phyloP scores from a whole-genome alignment of 1,140 invertebrate genomes.

The Dendrolimus punctatus region DNA sequence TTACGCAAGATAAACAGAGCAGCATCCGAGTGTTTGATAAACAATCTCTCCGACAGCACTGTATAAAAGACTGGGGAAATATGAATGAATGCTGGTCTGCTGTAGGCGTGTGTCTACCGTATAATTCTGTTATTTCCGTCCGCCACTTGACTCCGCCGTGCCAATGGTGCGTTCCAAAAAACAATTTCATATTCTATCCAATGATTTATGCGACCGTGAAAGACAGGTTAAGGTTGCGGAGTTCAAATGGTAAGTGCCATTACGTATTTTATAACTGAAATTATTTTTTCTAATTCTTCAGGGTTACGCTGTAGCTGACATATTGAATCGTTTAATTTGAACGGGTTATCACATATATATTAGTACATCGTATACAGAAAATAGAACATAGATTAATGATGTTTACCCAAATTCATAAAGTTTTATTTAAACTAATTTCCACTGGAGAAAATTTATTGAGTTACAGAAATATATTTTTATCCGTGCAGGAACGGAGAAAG shows the following conservation, averaged over 20 bases:
- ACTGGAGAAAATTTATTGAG: too few relatives aligned
- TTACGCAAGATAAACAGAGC: constrained; percentile 49
- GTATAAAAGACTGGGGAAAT: constrained; percentile 22
- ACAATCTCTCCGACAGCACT: constrained; percentile 13
- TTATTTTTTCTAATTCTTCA: too few relatives aligned
- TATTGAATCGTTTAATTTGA: too few relatives aligned
- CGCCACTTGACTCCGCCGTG: constrained; percentile 49
- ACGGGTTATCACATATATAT: too few relatives aligned
- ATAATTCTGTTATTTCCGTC: constrained; percentile 60
- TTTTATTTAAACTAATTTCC: too few relatives aligned
- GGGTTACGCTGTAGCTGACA: too few relatives aligned
- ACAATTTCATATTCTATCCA: constrained; percentile 43
- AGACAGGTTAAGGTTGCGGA: constrained; percentile 3
- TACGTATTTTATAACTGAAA: too few relatives aligned
- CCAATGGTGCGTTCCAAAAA: constrained; percentile 50
- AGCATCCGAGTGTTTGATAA: constrained; percentile 30
- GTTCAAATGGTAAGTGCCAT: background rate
- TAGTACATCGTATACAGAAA: too few relatives aligned
- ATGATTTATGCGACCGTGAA: constrained; percentile 42
- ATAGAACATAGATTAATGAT: too few relatives aligned
- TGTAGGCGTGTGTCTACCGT: constrained; percentile 41
- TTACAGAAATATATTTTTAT: too few relatives aligned
- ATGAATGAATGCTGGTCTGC: constrained; percentile 37
- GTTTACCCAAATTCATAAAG: too few relatives aligned
- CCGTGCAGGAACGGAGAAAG: too few relatives aligned